Base-by-base conservation (phyloP, 2,797 vertebrate species). In the Sebastes wilsoni region DNA sequence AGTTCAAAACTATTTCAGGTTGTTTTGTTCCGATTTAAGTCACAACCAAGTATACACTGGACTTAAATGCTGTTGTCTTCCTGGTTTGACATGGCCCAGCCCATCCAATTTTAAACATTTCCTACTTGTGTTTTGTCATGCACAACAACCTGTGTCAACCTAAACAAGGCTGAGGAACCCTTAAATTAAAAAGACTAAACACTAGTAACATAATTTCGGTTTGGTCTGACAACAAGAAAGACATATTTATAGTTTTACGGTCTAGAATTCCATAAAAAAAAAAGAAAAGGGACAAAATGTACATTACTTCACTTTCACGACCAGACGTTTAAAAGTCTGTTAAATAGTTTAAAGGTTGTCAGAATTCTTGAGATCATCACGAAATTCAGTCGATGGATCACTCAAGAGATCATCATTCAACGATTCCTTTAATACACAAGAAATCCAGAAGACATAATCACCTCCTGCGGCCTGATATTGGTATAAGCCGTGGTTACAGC, bases 321-420 rank as follows among this genome's bases (percentile, higher is more conserved):
- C 0, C 4, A 22, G 2, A 49, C 7, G 18, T 38, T 61, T 27
- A 2, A 2, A 42, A 10, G 30, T 4, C 36, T 56, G 8, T 8
- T 6, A 61, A 28, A 54, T 71, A 93, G 82, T 2, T 88, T 92
- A 13, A 3, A 49, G 4, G 67, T 61, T 89, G 81, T 88, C 85
- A 92, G 89, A 92, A 76, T n/a, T 30, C 70, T 88, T 87, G 79
- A 80, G 85, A 78, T 87, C 88, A 89, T 85, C 85, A 93, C 56
- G 49, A 46, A 66, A 74, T 85, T 93, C 88, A 90, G 92, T 87
- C 88, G 85, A 89, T 92, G 88, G 90, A 91, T 92, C 89, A 93
- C 90, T 93, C 89, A 93, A 88, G 79, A 69, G 64, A 85, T 92
- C 90, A 92, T 93, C 87, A 87, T 76, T 75, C 82, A 87, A 83